Evolutionary conservation across 2,113 vertebrate genomes (phyloP), one percentile per base, ranked within the genome.

Genomic region (Alectura lathami): DNA sequence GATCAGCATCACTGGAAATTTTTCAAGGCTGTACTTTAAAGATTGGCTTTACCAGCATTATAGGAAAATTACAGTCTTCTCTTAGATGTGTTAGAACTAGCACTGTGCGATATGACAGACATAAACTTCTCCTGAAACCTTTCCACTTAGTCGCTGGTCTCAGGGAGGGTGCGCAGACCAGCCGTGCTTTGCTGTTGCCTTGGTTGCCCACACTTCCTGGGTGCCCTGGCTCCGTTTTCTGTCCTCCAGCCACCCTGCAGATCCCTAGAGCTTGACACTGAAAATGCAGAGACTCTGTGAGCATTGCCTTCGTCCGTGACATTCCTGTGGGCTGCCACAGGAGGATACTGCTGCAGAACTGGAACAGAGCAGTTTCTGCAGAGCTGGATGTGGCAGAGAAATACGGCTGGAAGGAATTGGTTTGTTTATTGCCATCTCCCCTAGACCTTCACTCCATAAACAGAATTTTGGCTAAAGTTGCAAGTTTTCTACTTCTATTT

Each of bases 91-190:
- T 17, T 80, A 87, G 47, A 69, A 67, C 22, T 51, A 7, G 2
- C 56, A 8, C 11, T 32, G 34, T 42, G 18, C 42, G 21, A 22
- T 32, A 16, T 11, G 59, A 15, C 36, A 91, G n/a, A 43, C 13
- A 38, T 38, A 62, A 79, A 47, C 18, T 43, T 80, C 54, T 91
- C 69, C 51, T 40, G 43, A 85, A 83, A 62, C 23, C 24, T 54
- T 20, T 27, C 43, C 38, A 12, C 62, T 66, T 47, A 34, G 66
- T 18, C 66, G 29, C 26, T 73, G 54, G 24, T 75, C 36, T 80
- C 0, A 0, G 60, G 38, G 30, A 48, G 32, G 1, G 17, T 27
- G 40, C 0, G 1, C 57, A 68, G 42, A 32, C 84, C 24, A 40
- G 51, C 87, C 43, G 32, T 22, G 47, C 59, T 67, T 69, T 60